Evolutionary conservation across 2,888 invertebrate species (phyloP).

Genomic region (Rutpela maculata): DNA sequence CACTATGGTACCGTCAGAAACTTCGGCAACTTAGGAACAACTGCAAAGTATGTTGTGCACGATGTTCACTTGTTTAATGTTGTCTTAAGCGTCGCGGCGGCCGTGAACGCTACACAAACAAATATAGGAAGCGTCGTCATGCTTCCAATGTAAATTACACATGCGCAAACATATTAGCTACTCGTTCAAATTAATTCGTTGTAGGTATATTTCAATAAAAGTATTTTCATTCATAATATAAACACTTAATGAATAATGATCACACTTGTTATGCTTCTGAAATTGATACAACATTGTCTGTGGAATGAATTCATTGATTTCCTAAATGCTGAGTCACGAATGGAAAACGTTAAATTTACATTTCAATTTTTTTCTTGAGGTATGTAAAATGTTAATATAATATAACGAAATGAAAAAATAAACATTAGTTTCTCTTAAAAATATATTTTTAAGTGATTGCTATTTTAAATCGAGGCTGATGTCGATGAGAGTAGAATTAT

Average conservation of each 20-base stretch:
- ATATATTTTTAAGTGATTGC: background rate
- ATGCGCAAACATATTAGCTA: slow-evolving; percentile 18
- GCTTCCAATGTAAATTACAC: slow-evolving; percentile 41
- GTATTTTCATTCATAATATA: slow-evolving; percentile 7
- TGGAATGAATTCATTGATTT: too few relatives aligned
- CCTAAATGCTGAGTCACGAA: too few relatives aligned
- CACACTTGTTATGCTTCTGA: too few relatives aligned
- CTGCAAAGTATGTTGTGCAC: slow-evolving; percentile 39
- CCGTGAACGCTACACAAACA: slow-evolving; percentile 49
- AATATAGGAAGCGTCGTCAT: slow-evolving; percentile 48
- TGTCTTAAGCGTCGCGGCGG: slow-evolving; percentile 56
- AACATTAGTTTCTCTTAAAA: background rate
- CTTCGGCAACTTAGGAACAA: slow-evolving; percentile 1
- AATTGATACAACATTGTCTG: too few relatives aligned
- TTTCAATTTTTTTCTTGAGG: background rate
- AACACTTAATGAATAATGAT: background rate
- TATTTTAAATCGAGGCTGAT: too few relatives aligned
- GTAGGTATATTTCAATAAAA: background rate
- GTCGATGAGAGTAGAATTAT: too few relatives aligned
- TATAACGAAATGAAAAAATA: background rate
- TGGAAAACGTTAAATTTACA: background rate
- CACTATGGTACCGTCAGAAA: slow-evolving; percentile 8
- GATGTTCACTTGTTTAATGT: slow-evolving; percentile 51
- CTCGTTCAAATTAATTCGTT: slow-evolving; percentile 21
- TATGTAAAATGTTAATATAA: background rate